Conservation (phyloP, 2,113 vertebrate species). For the Platanista minor region DNA sequence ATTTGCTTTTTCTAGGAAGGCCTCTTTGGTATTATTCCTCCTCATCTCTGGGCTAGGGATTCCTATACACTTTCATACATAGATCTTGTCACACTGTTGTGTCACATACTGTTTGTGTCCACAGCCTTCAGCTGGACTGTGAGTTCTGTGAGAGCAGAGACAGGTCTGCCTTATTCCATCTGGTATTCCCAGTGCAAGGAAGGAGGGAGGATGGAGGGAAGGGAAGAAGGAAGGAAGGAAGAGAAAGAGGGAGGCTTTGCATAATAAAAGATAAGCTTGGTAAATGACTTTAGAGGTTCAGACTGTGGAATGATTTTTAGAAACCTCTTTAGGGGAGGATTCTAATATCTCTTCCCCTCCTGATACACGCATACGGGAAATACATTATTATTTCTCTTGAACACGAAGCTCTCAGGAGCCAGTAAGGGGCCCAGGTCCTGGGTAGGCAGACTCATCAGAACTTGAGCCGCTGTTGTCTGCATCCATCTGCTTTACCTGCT, state of each 20-base stretch:
- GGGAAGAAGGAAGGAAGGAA: neutral
- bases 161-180: neutral
- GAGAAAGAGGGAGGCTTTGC: neutral
- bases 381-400: neutral
- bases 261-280: neutral
- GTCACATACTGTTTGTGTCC: neutral
- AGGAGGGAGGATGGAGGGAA: neutral
- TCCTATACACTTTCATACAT: neutral
- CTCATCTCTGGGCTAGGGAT: neutral
- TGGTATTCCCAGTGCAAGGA: neutral
- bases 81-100: neutral
- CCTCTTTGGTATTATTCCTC: neutral
- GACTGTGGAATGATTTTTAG: neutral
- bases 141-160: neutral
- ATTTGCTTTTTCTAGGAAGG: neutral
- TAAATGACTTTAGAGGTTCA: neutral
- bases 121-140: neutral
- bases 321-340: neutral
- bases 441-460: neutral
- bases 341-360: neutral
- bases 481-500: slow-evolving; percentile 69
- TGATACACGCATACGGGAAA: neutral
- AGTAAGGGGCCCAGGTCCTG: neutral
- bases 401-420: neutral
- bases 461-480: neutral